A percentile compares a stretch with the other conserved stretches of the same genome.
Conservation (phyloP, 2,888 invertebrate genomes). For the Caenorhabditis panamensis region DNA sequence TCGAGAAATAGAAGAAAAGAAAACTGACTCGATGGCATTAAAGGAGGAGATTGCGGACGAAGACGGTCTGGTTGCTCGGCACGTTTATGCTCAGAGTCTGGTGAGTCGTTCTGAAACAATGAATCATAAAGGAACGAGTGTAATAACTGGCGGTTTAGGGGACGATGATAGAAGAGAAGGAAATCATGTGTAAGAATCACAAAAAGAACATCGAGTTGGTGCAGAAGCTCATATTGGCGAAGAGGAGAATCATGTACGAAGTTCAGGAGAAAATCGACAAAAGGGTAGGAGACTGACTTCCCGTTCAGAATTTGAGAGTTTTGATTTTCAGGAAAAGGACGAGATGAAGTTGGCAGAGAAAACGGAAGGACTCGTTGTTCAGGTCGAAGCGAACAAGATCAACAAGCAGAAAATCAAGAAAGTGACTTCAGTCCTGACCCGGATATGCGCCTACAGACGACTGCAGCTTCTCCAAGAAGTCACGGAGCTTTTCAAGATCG, state of each 20-base stretch:
- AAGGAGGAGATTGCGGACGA: slow-evolving; percentile 32
- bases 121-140: neutral
- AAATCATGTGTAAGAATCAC: slow-evolving; percentile 20
- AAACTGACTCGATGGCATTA: slow-evolving; percentile 47
- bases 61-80: slow-evolving; percentile 37
- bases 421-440: slow-evolving; percentile 11
- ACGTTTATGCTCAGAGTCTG: slow-evolving; percentile 21
- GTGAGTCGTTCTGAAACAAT: slow-evolving; percentile 11
- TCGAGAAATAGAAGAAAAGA: slow-evolving; percentile 15
- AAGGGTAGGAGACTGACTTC: slow-evolving; percentile 28
- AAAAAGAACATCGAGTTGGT: slow-evolving; percentile 38
- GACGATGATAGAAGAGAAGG: slow-evolving; percentile 21
- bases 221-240: slow-evolving; percentile 46
- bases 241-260: slow-evolving; percentile 47
- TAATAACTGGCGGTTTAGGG: slow-evolving; percentile 11
- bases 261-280: slow-evolving; percentile 47
- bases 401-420: slow-evolving; percentile 16
- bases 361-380: slow-evolving; percentile 11
- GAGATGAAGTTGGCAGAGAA: slow-evolving; percentile 21
- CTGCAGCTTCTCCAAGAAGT: slow-evolving; percentile 47
- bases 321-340: slow-evolving; percentile 34
- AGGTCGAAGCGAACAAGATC: neutral
- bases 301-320: neutral
- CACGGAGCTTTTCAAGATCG: slow-evolving; percentile 56
- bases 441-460: slow-evolving; percentile 34